Conservation (phyloP, 37 sponge, comb jelly and placozoan genomes). For the Agelas oroides region DNA sequence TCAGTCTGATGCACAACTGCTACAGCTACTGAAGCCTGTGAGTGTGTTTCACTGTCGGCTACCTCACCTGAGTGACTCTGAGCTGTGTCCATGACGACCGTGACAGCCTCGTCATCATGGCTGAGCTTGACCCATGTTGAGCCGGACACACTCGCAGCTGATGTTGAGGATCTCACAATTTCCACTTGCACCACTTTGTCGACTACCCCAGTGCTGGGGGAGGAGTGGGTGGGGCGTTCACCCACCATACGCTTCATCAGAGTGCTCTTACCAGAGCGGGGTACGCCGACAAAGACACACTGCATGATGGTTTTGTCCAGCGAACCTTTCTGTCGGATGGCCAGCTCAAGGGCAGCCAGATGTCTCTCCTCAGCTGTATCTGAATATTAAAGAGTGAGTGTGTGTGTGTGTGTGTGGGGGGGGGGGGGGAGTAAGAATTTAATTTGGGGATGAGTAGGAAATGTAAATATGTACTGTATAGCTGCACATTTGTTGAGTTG, state of each 20-base stretch:
- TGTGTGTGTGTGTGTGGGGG: too few relatives aligned
- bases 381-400: too few relatives aligned
- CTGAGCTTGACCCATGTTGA: not conserved
- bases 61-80: not conserved
- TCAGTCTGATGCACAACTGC: too few relatives aligned
- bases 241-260: not conserved
- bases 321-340: not conserved
- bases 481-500: too few relatives aligned
- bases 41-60: not conserved
- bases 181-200: not conserved
- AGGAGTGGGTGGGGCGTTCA: not conserved
- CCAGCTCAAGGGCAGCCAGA: not conserved
- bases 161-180: not conserved
- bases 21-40: too few relatives aligned
- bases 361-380: too few relatives aligned
- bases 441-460: too few relatives aligned
- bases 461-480: too few relatives aligned
- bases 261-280: conserved; percentile 6
- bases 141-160: not conserved
- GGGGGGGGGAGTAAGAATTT: too few relatives aligned
- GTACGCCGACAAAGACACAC: not conserved
- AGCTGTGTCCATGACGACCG: not conserved
- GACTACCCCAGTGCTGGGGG: conserved; percentile 5
- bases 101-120: not conserved
- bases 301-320: conserved; percentile 7